Evolutionary conservation across 2,113 vertebrate species (phyloP).

Genomic region (Xenopus laevis): DNA sequence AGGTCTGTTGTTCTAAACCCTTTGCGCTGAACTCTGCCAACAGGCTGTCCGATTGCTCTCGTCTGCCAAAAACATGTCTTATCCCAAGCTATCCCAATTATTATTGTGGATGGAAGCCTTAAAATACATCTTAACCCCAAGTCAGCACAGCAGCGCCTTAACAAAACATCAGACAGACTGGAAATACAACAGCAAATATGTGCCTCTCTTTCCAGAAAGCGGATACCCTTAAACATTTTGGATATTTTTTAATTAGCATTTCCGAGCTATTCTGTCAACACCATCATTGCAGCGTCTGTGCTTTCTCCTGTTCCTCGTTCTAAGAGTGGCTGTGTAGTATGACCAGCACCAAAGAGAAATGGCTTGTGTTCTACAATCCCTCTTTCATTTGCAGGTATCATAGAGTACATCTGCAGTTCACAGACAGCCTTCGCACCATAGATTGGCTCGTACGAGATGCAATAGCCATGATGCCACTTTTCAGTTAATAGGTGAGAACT

Average conservation of each 20-base stretch:
- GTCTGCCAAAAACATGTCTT: slow-evolving; percentile 42
- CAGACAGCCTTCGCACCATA: neutral
- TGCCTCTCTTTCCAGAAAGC: neutral
- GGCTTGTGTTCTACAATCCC: neutral
- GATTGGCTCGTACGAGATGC: slow-evolving; percentile 2
- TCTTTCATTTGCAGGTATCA: neutral
- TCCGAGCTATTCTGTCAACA: too few species aligned
- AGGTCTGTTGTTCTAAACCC: slow-evolving; percentile 33
- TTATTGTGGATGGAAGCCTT: slow-evolving; percentile 30
- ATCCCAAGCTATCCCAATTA: slow-evolving; percentile 39
- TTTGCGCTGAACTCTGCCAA: slow-evolving; percentile 33
- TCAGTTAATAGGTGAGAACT: slow-evolving; percentile 7
- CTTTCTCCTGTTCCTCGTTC: too few species aligned
- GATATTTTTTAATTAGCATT: too few species aligned
- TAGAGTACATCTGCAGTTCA: neutral
- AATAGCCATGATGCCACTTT: neutral
- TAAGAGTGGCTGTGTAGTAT: too few species aligned
- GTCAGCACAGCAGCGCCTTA: slow-evolving; percentile 16
- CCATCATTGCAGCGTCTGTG: too few species aligned
- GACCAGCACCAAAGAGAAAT: too few species aligned
- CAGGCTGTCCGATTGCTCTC: slow-evolving; percentile 35
- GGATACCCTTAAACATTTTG: too few species aligned
- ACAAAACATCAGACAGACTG: slow-evolving; percentile 15
- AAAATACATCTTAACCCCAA: slow-evolving; percentile 36
- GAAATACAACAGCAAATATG: neutral